Conservation (phyloP, 2,888 invertebrate species). For the Stomorhina lunata region DNA sequence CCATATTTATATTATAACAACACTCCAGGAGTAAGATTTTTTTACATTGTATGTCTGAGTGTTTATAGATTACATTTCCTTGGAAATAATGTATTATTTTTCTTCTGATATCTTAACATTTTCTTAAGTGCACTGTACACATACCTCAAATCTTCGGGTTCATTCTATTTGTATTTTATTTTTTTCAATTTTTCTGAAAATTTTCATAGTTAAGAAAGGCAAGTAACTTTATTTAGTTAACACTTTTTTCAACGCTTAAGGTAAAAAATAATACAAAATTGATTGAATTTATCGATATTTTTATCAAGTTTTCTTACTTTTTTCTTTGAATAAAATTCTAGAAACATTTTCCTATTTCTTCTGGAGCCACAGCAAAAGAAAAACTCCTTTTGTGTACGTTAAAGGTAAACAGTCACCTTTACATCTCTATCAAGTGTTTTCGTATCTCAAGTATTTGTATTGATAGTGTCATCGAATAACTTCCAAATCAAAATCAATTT, state of each 20-base stretch:
- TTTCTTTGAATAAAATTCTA: no score
- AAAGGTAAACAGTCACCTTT: background rate
- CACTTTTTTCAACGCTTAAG: no score
- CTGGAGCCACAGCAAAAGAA: background rate
- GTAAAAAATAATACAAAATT: no score
- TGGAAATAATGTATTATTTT: constrained; percentile 31
- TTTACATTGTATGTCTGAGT: background rate
- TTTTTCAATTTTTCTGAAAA: background rate
- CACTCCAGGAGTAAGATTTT: background rate
- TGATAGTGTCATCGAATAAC: constrained; percentile 49
- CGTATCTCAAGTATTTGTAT: constrained; percentile 38
- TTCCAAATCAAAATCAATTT: constrained; percentile 52
- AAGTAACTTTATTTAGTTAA: no score
- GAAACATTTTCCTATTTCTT: background rate
- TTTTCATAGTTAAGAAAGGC: no score
- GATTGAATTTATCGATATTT: no score
- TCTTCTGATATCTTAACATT: constrained; percentile 52
- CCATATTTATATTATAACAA: no score
- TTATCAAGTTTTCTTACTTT: no score
- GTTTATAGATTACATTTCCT: background rate
- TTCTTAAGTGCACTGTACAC: constrained; percentile 60
- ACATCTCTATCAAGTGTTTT: background rate
- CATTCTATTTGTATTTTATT: background rate
- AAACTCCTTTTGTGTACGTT: background rate
- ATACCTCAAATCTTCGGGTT: constrained; percentile 26